Evolutionary conservation across 1,140 invertebrate species (phyloP), one percentile per base, ranked within the genome.

Genomic region (Dendroctonus valens): DNA sequence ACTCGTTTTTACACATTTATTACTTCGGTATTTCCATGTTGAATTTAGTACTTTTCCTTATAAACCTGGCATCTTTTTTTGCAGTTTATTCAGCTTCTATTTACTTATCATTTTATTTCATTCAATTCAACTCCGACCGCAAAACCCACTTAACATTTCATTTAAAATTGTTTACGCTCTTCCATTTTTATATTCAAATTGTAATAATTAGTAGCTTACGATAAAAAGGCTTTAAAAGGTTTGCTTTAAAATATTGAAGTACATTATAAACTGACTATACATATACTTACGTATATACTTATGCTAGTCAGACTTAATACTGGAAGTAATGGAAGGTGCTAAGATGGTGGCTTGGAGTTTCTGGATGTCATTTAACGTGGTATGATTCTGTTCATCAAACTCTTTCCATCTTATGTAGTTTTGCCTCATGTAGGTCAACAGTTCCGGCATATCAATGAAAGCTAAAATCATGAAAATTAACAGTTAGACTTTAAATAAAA

Each of bases 361-460:
- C 70, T 84, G 82, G 15, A 90, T 85, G 70, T 90, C 89, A 41
- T 84, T 84, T 69, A 89, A 71, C 4, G 88, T 89, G 58, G 85
- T 85, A 67, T 89, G 85, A 48, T 87, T 87, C 70, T 88, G 86
- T 69, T 90, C 88, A 76, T 91, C 83, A 65, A 84, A 85, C 69
- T 93, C 89, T 74, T 93, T 93, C 94, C 94, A 98, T 76, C 91
- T 93, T 53, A 90, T 83, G 78, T 97, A 96, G 80, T 98, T 98
- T 69, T 81, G 81, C 71, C 90, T 85, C 78, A 96, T 88, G 76
- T 94, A 86, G 1, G 84, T 84, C 54, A 96, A 87, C 68, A 96
- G 82, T 81, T 96, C 92, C 0, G 93, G 93, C 83, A 96, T 89
- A 78, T 96, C 92, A 74, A 94, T 91, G 78, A 96, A 94, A 57